Evolutionary conservation across 1,140 invertebrate species (phyloP).

Genomic region (Conopomorpha cramerella): DNA sequence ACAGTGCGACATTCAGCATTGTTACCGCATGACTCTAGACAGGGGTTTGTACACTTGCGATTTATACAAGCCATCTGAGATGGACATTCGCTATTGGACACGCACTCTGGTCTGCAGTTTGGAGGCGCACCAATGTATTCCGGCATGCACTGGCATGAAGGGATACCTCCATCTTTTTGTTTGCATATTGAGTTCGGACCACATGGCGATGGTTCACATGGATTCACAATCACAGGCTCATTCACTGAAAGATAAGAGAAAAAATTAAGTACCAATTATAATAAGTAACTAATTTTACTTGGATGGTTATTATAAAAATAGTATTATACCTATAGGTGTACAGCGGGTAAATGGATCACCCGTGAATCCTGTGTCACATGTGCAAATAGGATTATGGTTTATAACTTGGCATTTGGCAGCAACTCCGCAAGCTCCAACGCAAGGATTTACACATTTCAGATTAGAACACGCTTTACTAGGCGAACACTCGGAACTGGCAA

Average conservation of each 20-base stretch:
- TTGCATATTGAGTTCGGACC: slow-evolving; percentile 77
- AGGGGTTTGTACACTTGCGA: slow-evolving; percentile 75
- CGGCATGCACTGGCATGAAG: slow-evolving; percentile 69
- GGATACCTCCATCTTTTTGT: slow-evolving; percentile 54
- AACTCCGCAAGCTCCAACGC: slow-evolving; percentile 67
- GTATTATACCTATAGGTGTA: slow-evolving; percentile 55
- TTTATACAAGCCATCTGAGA: slow-evolving; percentile 72
- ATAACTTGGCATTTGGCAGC: slow-evolving; percentile 66
- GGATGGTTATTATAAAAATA: too few species aligned
- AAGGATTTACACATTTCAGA: slow-evolving; percentile 69
- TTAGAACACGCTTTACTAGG: slow-evolving; percentile 63
- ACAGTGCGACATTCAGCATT: slow-evolving; percentile 71
- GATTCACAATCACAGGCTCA: slow-evolving; percentile 42
- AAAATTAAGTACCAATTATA: neutral
- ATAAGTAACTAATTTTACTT: too few species aligned
- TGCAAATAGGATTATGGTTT: slow-evolving; percentile 70
- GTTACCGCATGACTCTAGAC: slow-evolving; percentile 72
- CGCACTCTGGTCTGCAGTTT: slow-evolving; percentile 74
- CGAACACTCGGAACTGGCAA: slow-evolving; percentile 63
- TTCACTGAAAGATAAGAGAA: slow-evolving; percentile 3
- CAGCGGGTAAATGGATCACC: slow-evolving; percentile 70
- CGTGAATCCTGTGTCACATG: slow-evolving; percentile 60
- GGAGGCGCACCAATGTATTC: slow-evolving; percentile 71
- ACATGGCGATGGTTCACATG: slow-evolving; percentile 72
- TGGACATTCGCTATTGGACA: slow-evolving; percentile 74